phyloP scores from a whole-genome alignment of 2,888 invertebrate genomes.

The Automeris io region DNA sequence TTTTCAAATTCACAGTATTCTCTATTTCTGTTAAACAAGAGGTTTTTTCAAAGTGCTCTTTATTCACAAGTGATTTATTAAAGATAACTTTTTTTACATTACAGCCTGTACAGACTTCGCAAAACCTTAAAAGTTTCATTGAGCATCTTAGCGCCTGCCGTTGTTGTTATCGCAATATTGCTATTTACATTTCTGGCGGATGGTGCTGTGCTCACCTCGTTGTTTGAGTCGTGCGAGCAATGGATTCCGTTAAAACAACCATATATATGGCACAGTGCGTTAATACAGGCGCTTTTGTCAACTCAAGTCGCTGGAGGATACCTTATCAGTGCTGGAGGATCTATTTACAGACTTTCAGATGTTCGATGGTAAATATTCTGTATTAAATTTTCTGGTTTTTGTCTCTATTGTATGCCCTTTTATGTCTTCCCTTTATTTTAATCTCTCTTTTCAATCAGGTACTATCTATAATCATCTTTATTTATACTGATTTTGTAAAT shows the following conservation, averaged over 20 bases:
- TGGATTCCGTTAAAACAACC: constrained; percentile 55
- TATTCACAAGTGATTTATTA: background rate
- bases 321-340: constrained; percentile 79
- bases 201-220: constrained; percentile 35
- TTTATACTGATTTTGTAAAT: too few species aligned
- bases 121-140: constrained; percentile 68
- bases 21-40: too few species aligned
- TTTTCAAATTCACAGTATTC: too few species aligned
- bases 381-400: background rate
- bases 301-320: constrained; percentile 80
- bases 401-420: too few species aligned
- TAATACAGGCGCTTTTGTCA: constrained; percentile 80
- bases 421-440: too few species aligned
- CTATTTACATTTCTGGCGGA: constrained; percentile 55
- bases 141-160: constrained; percentile 45
- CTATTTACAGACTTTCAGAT: constrained; percentile 79
- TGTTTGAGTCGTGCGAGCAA: constrained; percentile 60
- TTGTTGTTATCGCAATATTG: constrained; percentile 46
- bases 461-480: too few species aligned
- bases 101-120: constrained; percentile 67
- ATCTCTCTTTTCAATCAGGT: too few species aligned
- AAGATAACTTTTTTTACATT: constrained; percentile 3
- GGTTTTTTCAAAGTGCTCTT: too few species aligned
- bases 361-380: constrained; percentile 78
- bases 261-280: constrained; percentile 78